phyloP scores from a whole-genome alignment of 2,797 vertebrate genomes.

The Onychomys arenicola region DNA sequence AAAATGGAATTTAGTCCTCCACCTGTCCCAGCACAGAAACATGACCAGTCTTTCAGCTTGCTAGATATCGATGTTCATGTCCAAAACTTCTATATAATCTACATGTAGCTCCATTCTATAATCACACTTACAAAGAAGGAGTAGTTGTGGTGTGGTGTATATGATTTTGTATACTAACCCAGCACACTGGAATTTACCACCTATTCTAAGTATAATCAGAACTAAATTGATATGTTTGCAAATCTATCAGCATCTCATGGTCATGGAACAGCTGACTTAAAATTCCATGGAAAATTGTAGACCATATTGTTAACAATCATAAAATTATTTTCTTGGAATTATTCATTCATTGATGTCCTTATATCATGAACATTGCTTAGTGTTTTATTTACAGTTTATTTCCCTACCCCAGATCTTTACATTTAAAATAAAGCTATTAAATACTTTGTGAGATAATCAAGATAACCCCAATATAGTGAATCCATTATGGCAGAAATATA shows the following conservation, averaged over 20 bases:
- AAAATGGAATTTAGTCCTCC: background rate
- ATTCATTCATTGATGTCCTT: background rate
- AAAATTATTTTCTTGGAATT: background rate
- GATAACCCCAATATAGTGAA: background rate
- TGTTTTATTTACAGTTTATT: background rate
- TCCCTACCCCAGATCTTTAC: background rate
- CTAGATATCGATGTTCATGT: background rate
- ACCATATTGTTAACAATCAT: background rate
- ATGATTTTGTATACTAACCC: background rate
- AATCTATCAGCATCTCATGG: background rate
- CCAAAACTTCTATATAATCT: background rate
- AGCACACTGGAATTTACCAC: background rate
- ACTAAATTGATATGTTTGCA: background rate
- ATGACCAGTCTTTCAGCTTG: background rate
- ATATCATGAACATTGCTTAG: background rate
- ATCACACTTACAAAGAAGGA: background rate
- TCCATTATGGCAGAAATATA: background rate
- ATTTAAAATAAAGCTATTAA: background rate
- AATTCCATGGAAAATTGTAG: constrained; percentile 32
- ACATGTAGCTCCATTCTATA: background rate
- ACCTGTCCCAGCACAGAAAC: no score
- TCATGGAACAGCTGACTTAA: background rate
- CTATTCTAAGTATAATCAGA: background rate
- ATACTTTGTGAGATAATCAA: background rate
- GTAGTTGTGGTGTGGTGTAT: background rate